These are phyloP conservation scores for Manacus vitellinus DNA, from an alignment of 2,113 vertebrate species.

Conservation along the genomic window DNA sequence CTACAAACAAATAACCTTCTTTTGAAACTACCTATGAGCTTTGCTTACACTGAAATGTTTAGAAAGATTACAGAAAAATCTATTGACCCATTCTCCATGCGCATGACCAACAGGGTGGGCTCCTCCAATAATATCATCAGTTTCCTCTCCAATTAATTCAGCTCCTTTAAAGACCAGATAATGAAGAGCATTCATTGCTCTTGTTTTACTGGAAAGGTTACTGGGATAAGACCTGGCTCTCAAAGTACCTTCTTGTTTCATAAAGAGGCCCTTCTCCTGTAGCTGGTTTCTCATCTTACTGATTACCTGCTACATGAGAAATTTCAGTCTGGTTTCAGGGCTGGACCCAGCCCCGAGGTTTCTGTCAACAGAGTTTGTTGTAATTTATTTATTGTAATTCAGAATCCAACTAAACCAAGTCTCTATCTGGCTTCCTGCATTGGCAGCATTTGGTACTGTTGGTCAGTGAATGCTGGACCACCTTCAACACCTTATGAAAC, in stretches of 20 bases:
- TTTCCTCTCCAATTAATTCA: background rate
- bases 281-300: slow-evolving; percentile 63
- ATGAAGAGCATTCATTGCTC: background rate
- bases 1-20: background rate
- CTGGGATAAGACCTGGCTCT: slow-evolving; percentile 10
- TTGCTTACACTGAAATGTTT: background rate
- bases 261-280: slow-evolving; percentile 29
- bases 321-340: slow-evolving; percentile 53
- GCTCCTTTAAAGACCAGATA: background rate
- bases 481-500: slow-evolving; percentile 57
- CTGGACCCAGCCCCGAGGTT: slow-evolving; percentile 45
- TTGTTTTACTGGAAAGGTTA: background rate
- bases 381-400: slow-evolving; percentile 61
- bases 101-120: background rate
- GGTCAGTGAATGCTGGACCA: slow-evolving; percentile 40
- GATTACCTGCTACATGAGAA: slow-evolving; percentile 68
- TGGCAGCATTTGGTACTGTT: slow-evolving; percentile 7
- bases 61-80: background rate
- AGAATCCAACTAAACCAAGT: slow-evolving; percentile 33
- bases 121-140: background rate
- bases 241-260: background rate
- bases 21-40: background rate
- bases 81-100: background rate
- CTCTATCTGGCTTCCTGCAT: slow-evolving; percentile 30
- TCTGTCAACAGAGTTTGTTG: slow-evolving; percentile 57